Evolutionary conservation across 1,140 invertebrate genomes (phyloP).

Genomic region (Drosophila tropicalis): DNA sequence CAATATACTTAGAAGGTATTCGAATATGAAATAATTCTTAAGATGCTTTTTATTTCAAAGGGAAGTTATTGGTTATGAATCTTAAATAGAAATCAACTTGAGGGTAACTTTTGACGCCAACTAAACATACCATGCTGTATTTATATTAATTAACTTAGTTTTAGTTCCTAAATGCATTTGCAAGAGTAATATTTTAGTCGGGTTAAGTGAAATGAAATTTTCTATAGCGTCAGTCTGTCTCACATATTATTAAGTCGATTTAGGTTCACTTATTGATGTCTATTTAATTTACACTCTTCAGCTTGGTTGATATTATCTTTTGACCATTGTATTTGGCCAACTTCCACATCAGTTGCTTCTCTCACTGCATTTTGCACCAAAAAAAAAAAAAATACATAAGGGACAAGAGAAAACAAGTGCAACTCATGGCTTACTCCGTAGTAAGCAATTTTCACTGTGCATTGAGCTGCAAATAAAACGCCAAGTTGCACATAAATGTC

Average conservation of each 20-base stretch:
- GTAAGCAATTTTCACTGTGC: conserved; percentile 75
- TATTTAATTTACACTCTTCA: background rate
- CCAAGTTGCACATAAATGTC: conserved; percentile 75
- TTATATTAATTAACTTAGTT: no score
- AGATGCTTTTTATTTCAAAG: no score
- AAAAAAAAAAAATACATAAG: conserved; percentile 18
- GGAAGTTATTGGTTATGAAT: no score
- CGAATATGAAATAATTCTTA: no score
- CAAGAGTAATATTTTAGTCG: no score
- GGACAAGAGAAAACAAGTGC: conserved; percentile 36
- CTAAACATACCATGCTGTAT: no score
- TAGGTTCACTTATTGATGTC: background rate
- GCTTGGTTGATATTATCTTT: background rate
- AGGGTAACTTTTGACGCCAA: no score
- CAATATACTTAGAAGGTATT: no score
- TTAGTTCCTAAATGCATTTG: no score
- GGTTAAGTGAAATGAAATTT: background rate
- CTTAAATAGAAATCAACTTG: no score
- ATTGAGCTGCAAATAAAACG: conserved; percentile 77
- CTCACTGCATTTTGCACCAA: conserved; percentile 39
- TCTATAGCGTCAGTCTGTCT: no score
- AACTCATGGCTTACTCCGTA: conserved; percentile 72
- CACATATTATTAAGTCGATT: background rate
- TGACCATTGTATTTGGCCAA: conserved; percentile 5
- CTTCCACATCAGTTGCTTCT: conserved; percentile 24